These are phyloP conservation scores for Stichodactyla helianthus DNA, from an alignment of 64 coral and sea anemone genomes.

Conservation along the genomic window DNA sequence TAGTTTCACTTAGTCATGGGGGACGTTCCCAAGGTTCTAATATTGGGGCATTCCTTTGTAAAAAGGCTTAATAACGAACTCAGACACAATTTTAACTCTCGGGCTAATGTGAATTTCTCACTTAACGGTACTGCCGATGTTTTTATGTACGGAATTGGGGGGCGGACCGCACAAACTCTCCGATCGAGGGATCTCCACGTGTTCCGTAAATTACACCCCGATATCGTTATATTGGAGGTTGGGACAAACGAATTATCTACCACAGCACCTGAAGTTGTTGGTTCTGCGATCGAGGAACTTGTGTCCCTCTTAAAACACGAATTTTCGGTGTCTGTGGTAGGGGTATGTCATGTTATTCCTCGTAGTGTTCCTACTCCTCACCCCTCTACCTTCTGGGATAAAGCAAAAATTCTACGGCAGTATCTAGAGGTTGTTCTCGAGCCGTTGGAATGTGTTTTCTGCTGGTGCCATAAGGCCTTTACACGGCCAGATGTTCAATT, in stretches of 20 bases:
- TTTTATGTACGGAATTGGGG: not conserved
- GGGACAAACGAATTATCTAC: slow-evolving; percentile 6
- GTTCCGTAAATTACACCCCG: not conserved
- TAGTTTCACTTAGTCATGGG: not conserved
- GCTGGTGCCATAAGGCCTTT: slow-evolving; percentile 28
- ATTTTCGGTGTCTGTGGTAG: not conserved
- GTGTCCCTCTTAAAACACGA: not conserved
- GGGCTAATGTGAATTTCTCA: not conserved
- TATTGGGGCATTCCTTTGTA: not conserved
- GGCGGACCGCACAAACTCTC: not conserved
- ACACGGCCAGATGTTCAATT: not conserved
- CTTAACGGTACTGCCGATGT: not conserved
- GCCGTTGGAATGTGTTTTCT: slow-evolving; percentile 25
- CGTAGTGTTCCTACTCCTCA: not conserved
- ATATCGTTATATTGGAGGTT: slow-evolving; percentile 7
- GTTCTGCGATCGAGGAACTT: slow-evolving; percentile 9
- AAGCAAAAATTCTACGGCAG: slow-evolving; percentile 12
- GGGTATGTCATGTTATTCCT: slow-evolving; percentile 37
- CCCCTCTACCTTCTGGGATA: not conserved
- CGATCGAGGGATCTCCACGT: not conserved
- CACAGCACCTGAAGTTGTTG: not conserved
- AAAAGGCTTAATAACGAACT: not conserved
- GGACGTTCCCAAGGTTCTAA: slow-evolving; percentile 14
- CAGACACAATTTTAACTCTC: not conserved
- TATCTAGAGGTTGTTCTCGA: slow-evolving; percentile 13